Evolutionary conservation across 2,888 invertebrate genomes (phyloP).

Genomic region (Chirona hameri): DNA sequence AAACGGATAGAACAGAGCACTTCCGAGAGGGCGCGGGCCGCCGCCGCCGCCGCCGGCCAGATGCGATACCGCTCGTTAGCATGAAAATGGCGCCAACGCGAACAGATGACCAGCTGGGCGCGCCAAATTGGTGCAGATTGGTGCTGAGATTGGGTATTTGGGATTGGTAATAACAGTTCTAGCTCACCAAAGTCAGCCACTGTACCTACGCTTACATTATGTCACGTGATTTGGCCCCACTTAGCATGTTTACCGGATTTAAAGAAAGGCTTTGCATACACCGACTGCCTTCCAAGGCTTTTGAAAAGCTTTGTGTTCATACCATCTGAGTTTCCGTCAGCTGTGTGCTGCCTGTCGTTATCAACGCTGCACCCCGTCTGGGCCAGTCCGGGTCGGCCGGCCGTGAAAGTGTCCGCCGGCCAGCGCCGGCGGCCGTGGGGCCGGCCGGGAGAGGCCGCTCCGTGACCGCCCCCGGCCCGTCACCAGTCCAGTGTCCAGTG

Average conservation of each 20-base stretch:
- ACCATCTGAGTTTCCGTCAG: too few species aligned
- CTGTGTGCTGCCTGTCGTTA: neutral
- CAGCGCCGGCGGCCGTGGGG: neutral
- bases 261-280: too few species aligned
- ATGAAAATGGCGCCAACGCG: neutral
- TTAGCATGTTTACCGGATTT: too few species aligned
- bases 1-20: conserved; percentile 1
- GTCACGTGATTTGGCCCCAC: too few species aligned
- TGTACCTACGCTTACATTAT: too few species aligned
- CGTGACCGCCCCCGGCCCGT: neutral
- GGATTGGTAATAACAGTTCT: neutral
- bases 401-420: neutral
- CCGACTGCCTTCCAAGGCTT: too few species aligned
- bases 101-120: neutral
- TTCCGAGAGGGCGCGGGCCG: neutral
- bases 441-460: neutral
- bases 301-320: too few species aligned
- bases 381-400: neutral
- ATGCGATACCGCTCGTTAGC: conserved; percentile 4
- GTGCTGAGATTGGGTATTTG: neutral
- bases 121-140: neutral
- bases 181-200: neutral
- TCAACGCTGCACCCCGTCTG: neutral
- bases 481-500: too few species aligned
- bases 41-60: neutral